These are phyloP conservation scores for Apeira syringaria DNA, from an alignment of 2,888 invertebrate species.

Conservation along the genomic window DNA sequence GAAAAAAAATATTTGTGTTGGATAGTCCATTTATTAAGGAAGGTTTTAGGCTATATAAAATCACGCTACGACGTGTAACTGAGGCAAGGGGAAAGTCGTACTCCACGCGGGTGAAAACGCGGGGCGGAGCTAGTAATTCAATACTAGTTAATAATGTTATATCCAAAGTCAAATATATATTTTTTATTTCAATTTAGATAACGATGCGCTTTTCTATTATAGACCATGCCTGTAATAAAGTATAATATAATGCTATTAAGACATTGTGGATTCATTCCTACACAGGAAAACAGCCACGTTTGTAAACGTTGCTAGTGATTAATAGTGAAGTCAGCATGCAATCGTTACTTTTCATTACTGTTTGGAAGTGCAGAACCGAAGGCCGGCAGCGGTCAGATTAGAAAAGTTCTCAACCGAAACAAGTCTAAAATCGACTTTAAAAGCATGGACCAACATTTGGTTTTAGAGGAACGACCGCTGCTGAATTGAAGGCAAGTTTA, in stretches of 20 bases:
- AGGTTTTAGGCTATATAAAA: no score
- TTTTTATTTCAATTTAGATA: no score
- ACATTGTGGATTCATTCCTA: constrained; percentile 16
- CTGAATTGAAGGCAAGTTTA: constrained; percentile 79
- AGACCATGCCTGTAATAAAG: no score
- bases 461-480: constrained; percentile 70
- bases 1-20: no score
- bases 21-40: no score
- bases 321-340: constrained; percentile 77
- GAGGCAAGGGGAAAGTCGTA: no score
- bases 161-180: no score
- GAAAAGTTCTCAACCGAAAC: constrained; percentile 74
- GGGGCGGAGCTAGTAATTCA: no score
- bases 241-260: not conserved
- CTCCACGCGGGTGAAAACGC: no score
- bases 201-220: no score
- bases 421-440: constrained; percentile 82
- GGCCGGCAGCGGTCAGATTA: constrained; percentile 77
- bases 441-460: constrained; percentile 77
- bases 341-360: constrained; percentile 84
- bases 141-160: no score
- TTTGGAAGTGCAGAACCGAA: constrained; percentile 76
- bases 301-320: constrained; percentile 63
- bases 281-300: constrained; percentile 25
- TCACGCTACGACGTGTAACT: no score